Evolutionary conservation across 2,888 invertebrate species (phyloP).

Genomic region (Andrena dorsata): DNA sequence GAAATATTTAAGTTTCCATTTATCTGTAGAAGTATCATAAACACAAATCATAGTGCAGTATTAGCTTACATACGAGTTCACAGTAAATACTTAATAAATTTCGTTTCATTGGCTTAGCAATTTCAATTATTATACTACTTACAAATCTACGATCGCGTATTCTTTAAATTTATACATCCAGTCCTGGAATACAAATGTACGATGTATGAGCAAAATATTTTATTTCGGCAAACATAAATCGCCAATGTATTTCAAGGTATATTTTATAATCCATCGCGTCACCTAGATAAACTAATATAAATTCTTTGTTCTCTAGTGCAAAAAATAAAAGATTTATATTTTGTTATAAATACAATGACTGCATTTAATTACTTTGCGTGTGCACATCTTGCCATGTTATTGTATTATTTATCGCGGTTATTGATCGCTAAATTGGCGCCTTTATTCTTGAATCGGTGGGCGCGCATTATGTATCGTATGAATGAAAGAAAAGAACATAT

Average conservation of each 20-base stretch:
- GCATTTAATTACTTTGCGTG: not conserved
- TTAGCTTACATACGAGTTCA: not conserved
- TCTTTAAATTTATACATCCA: not conserved
- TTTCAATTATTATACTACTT: not conserved
- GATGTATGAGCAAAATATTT: not conserved
- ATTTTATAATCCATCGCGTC: not conserved
- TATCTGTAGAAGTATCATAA: not conserved
- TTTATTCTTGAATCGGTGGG: conserved; percentile 5
- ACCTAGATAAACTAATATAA: not conserved
- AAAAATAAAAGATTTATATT: conserved; percentile 22
- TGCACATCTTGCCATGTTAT: not conserved
- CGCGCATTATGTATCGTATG: conserved; percentile 4
- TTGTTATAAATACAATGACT: conserved; percentile 19
- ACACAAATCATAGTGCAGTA: not conserved
- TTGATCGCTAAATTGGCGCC: not conserved
- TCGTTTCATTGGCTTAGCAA: not conserved
- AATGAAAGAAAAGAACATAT: conserved; percentile 27
- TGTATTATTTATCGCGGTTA: not conserved
- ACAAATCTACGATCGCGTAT: not conserved
- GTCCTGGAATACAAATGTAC: not conserved
- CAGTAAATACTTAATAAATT: not conserved
- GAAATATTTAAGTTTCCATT: conserved; percentile 6
- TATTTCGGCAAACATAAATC: not conserved
- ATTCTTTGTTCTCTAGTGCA: not conserved
- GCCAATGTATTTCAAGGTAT: not conserved